Evolutionary conservation across 92 coral and sea anemone genomes (phyloP), one percentile per base, ranked within the genome.

Genomic region (Palythoa grandis): DNA sequence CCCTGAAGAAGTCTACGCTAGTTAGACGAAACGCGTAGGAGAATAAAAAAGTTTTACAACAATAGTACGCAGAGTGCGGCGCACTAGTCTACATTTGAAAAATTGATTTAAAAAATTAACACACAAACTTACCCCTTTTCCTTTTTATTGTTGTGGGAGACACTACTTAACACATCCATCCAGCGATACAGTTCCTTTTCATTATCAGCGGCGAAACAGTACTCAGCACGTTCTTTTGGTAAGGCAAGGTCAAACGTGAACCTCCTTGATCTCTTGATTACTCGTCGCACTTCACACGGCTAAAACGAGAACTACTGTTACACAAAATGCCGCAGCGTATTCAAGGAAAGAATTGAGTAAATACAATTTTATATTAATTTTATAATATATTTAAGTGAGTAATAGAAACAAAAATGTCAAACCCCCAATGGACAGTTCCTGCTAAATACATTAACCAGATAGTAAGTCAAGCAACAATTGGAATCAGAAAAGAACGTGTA

Each of bases 161-260:
- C 89, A 37, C 79, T 91, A 37, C 89, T 87, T 50, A 96, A 61
- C 82, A 96, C 83, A 22, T 93, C 92, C 82, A 96, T 93, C 99
- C 99, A 96, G 12, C 84, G 90, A 58, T 86, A 83, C 90, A 95
- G 71, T 69, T 88, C 95, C 58, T 83, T 84, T 52, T 93, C 94
- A 83, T 83, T 90, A 25, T 96, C 95, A 47, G 96, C 96, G 66
- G 99, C 98, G 58, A 96, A 90, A 71, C 95, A 92, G 82, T 86
- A 91, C 50, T 95, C 96, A 63, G 76, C 77, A 23, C 67, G 94
- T 82, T 87, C 91, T 14, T 88, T 84, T 24, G 96, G 99, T 52
- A 93, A 86, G 50, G 71, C 88, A 72, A 96, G 23, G 69, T 93
- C 92, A 63, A 96, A 96, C 20, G 93, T 79, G 86, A 95, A 96